Evolutionary conservation across 2,888 invertebrate genomes (phyloP).

Genomic region (Rotaria magnacalcarata): DNA sequence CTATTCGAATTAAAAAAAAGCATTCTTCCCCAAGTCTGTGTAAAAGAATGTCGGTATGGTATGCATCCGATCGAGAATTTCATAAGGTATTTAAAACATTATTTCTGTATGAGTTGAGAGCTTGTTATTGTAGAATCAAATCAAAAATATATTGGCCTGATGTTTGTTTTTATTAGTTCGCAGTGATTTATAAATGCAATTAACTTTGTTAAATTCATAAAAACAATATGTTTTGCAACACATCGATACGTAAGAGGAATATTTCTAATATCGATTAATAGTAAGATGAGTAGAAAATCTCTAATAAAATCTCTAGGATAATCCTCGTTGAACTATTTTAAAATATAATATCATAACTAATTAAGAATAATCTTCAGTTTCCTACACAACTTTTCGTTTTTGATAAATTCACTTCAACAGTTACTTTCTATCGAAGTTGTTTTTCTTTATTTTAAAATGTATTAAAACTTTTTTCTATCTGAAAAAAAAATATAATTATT

Average conservation of each 20-base stretch:
- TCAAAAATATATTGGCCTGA: too few relatives aligned
- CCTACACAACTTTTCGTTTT: background rate
- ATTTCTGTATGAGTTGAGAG: too few relatives aligned
- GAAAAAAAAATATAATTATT: background rate
- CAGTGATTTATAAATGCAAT: background rate
- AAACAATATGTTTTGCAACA: background rate
- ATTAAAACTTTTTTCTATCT: background rate
- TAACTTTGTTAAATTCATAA: background rate
- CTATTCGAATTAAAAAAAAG: too few relatives aligned
- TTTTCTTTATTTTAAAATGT: too few relatives aligned
- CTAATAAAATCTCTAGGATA: background rate
- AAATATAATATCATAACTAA: background rate
- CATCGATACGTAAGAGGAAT: background rate
- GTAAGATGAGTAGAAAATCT: background rate
- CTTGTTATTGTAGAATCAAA: too few relatives aligned
- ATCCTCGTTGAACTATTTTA: background rate
- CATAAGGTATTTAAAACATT: too few relatives aligned
- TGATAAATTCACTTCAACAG: background rate
- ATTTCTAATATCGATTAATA: background rate
- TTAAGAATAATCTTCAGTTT: background rate
- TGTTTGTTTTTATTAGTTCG: too few relatives aligned
- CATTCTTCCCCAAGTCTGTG: too few relatives aligned
- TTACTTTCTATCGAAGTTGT: background rate
- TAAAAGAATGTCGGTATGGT: too few relatives aligned
- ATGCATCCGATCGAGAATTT: too few relatives aligned